A percentile compares a stretch with the other conserved stretches of the same genome.
Conservation (phyloP, 2,113 vertebrate species). For the Strigops habroptila region DNA sequence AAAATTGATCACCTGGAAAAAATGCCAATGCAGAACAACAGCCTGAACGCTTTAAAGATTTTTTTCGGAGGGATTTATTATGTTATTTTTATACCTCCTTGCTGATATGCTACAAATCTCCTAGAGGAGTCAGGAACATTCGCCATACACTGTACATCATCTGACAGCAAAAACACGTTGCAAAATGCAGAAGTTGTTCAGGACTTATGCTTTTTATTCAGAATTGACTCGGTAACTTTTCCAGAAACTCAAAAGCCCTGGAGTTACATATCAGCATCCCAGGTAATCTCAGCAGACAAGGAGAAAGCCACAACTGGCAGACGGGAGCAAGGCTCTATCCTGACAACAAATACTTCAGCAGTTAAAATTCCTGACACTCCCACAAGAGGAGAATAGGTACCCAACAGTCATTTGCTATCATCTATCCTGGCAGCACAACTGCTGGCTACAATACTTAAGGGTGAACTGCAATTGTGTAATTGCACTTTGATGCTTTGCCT, state of each 20-base stretch:
- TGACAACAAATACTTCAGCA: background rate
- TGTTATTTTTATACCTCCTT: background rate
- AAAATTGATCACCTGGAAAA: background rate
- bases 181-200: background rate
- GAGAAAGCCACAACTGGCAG: background rate
- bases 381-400: background rate
- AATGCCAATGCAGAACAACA: background rate
- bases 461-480: background rate
- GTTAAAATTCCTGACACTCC: background rate
- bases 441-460: background rate
- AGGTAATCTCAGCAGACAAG: background rate
- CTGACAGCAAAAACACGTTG: background rate
- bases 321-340: background rate
- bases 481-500: background rate
- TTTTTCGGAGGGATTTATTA: background rate
- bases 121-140: background rate
- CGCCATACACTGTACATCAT: background rate
- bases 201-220: background rate
- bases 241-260: background rate
- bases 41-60: background rate
- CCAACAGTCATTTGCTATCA: background rate
- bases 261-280: background rate
- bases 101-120: background rate
- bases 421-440: background rate
- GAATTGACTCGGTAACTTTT: background rate